phyloP scores from a whole-genome alignment of 2,797 vertebrate genomes.

The Macrochelys suwanniensis region DNA sequence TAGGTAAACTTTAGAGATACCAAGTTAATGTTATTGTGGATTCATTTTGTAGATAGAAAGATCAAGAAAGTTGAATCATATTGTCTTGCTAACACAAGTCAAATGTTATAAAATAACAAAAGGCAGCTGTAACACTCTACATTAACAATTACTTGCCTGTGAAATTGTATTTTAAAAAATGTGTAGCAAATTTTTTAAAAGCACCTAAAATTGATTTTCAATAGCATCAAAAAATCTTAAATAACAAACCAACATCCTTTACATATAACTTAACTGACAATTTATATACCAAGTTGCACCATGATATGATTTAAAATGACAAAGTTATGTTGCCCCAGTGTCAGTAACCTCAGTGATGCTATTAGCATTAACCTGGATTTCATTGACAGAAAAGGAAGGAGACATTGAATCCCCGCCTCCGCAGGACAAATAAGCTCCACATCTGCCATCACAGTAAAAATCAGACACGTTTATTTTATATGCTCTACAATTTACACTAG shows the following conservation, averaged over 20 bases:
- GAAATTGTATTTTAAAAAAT: neutral
- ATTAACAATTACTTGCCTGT: neutral
- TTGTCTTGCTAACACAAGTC: neutral
- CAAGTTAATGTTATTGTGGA: neutral
- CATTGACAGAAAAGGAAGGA: neutral
- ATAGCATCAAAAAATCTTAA: neutral
- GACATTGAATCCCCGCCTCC: conserved; percentile 28
- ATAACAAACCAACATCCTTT: neutral
- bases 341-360: neutral
- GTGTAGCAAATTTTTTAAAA: neutral
- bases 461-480: conserved; percentile 46
- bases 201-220: neutral
- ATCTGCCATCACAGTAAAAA: conserved; percentile 33
- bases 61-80: neutral
- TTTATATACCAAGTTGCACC: neutral
- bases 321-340: neutral
- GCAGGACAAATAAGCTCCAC: conserved; percentile 29
- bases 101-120: neutral
- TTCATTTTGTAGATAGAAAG: neutral
- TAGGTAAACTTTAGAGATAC: neutral
- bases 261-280: neutral
- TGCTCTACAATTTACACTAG: neutral
- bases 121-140: neutral
- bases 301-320: neutral
- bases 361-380: conserved; percentile 1